Evolutionary conservation across 2,113 vertebrate species (phyloP), one percentile per base, ranked within the genome.

Genomic region (Phalacrocorax aristotelis): DNA sequence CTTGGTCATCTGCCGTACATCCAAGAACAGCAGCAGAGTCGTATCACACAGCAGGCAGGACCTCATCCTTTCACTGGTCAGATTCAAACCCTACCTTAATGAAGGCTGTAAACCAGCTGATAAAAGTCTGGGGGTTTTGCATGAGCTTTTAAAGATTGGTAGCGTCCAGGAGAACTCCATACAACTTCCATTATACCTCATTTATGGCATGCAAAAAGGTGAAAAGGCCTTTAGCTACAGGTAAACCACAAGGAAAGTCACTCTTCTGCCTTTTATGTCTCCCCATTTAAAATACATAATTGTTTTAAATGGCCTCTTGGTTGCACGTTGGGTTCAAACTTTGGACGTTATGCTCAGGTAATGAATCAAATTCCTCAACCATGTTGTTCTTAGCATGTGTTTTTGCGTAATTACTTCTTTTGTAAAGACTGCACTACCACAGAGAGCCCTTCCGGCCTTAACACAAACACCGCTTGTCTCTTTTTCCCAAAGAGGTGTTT

Each of bases 291-390:
- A 95, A 65, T 2, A 87, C 42, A 2, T 87, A 97, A 95, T 95
- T 93, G 79, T 93, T 94, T 93, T 93, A 96, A 97, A 97, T 5
- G 49, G 74, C 44, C 65, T 92, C 70, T 88, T 15, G 1, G 27
- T 70, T 85, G 44, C 85, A 61, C 20, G 46, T 68, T 82, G 40
- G 68, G 92, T 96, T 97, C 93, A 97, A 91, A 66, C 87, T 60
- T 54, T 87, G 95, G 95, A 93, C 95, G 95, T 96, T 95, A 89
- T 6, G 57, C 69, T 90, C 74, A 64, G 69, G 90, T 95, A 97
- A 96, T 93, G 87, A 97, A 94, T 84, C 90, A 94, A 97, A 96
- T 90, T 95, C 95, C 72, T 93, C 75, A 88, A 48, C 71, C 89
- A 66, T 64, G 92, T 97, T 96, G 77, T 95, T 97, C 95, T 91